phyloP scores from a whole-genome alignment of 2,888 invertebrate species.

The Cephus nigrinus region DNA sequence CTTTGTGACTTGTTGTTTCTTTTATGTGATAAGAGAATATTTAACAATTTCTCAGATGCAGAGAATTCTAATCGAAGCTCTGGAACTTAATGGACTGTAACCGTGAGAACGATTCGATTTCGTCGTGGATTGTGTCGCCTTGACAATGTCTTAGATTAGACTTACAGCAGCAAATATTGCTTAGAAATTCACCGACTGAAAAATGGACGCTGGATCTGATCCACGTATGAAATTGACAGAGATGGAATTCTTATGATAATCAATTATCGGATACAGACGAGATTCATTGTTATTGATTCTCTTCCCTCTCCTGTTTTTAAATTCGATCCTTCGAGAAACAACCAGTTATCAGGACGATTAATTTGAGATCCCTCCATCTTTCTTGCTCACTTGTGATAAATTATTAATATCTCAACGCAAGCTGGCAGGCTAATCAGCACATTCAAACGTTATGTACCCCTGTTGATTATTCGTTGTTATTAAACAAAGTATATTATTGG shows the following conservation, averaged over 20 bases:
- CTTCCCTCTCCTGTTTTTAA: background rate
- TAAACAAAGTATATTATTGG: background rate
- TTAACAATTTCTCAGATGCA: background rate
- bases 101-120: background rate
- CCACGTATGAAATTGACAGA: background rate
- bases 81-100: background rate
- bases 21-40: background rate
- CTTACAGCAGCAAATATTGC: slow-evolving; percentile 11
- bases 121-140: background rate
- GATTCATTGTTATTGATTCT: background rate
- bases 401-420: slow-evolving; percentile 57
- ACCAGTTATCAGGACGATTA: slow-evolving; percentile 14
- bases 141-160: background rate
- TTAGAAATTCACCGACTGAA: slow-evolving; percentile 9
- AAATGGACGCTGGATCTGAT: slow-evolving; percentile 2
- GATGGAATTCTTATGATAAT: background rate
- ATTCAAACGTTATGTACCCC: slow-evolving; percentile 32
- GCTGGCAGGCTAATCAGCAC: slow-evolving; percentile 56
- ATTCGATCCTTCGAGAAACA: slow-evolving; percentile 1
- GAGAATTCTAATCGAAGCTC: background rate
- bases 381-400: slow-evolving; percentile 27
- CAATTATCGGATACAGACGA: background rate
- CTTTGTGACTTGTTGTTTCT: background rate
- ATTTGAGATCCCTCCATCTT: slow-evolving; percentile 21
- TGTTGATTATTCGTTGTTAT: slow-evolving; percentile 4